Conservation (phyloP, 2,113 vertebrate genomes). For the zebrafish (Danio rerio) region GRCz12tu NC_133182.1:44473501-44474000, state of each 20-base stretch:
- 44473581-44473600: background rate
- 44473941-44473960: too few relatives aligned
- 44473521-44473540: conserved; percentile 22
- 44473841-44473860: too few relatives aligned
- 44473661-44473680: background rate
- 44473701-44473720: background rate
- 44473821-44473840: background rate
- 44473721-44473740: background rate
- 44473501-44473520: conserved; percentile 47
- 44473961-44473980: too few relatives aligned
- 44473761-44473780: background rate
- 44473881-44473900: too few relatives aligned
- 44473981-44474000: too few relatives aligned
- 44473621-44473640: conserved; percentile 26
- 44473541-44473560: conserved; percentile 32
- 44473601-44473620: conserved; percentile 3
- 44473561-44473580: background rate
- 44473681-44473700: background rate
- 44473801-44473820: background rate
- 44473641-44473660: background rate
- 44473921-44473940: too few relatives aligned
- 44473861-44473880: too few relatives aligned
- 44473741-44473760: background rate
- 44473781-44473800: background rate
- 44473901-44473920: too few relatives aligned